Conservation (phyloP, 2,113 vertebrate genomes). For the Cyphomyrus plagiostoma region DNA sequence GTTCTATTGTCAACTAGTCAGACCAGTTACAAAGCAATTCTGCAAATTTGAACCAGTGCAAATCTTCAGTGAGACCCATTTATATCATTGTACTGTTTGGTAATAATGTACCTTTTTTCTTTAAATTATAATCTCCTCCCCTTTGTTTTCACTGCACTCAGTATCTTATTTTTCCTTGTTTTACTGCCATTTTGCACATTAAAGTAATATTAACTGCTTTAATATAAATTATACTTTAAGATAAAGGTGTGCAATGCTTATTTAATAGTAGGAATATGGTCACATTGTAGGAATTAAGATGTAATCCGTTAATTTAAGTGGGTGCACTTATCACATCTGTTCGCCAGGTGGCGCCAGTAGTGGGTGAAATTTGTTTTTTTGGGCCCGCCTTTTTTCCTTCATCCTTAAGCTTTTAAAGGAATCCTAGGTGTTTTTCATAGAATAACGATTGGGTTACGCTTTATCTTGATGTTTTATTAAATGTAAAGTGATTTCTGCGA, state of each 20-base stretch:
- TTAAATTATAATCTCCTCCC: background rate
- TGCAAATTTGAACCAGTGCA: background rate
- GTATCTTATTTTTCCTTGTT: background rate
- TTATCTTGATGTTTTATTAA: background rate
- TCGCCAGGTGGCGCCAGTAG: background rate
- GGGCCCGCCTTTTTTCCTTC: background rate
- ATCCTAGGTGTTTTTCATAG: background rate
- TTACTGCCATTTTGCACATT: background rate
- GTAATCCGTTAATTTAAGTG: background rate
- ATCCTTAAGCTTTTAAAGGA: background rate
- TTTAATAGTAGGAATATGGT: background rate
- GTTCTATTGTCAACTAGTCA: background rate
- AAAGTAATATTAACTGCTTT: background rate
- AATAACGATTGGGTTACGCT: background rate
- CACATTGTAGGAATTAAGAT: background rate
- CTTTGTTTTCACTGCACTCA: background rate
- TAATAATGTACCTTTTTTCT: background rate
- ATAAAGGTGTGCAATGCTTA: background rate
- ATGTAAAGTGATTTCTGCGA: background rate
- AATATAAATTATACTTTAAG: background rate
- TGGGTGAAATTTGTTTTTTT: background rate
- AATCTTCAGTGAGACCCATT: background rate
- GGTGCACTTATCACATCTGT: background rate
- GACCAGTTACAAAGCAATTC: background rate
- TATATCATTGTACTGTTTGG: background rate